phyloP scores from a whole-genome alignment of 2,113 vertebrate genomes.

The Arvicanthis niloticus region DNA sequence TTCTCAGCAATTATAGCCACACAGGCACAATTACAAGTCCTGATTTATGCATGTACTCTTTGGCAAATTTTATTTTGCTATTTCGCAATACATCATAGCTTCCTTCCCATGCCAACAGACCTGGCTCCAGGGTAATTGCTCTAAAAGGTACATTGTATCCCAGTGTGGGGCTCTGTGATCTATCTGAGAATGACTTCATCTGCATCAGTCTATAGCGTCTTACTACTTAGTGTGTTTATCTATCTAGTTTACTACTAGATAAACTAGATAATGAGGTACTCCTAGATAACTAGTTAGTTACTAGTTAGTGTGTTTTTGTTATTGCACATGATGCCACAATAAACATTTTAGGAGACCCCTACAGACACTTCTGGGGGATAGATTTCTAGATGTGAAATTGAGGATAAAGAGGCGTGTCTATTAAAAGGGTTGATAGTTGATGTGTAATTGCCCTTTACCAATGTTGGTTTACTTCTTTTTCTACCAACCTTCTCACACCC shows the following conservation, averaged over 20 bases:
- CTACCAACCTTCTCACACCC: not conserved
- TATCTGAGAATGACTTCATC: not conserved
- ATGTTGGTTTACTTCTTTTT: not conserved
- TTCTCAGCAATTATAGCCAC: not conserved
- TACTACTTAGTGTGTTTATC: conserved; percentile 1
- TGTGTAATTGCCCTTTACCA: not conserved
- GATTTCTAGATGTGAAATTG: not conserved
- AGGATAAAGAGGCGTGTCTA: not conserved
- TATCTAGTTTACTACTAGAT: too few species aligned
- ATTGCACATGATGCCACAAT: not conserved
- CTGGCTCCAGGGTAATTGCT: conserved; percentile 7
- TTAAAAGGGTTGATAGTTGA: not conserved
- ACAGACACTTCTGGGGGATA: not conserved
- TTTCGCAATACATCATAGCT: not conserved
- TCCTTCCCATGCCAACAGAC: not conserved
- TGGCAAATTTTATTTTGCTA: conserved; percentile 14
- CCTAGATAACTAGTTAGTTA: not conserved
- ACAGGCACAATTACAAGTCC: not conserved
- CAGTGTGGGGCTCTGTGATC: not conserved
- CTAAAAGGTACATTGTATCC: not conserved
- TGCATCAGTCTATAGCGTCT: not conserved
- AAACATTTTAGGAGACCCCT: not conserved
- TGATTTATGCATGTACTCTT: not conserved
- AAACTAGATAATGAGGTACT: too few species aligned
- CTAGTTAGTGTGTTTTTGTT: not conserved